Evolutionary conservation across 1,140 invertebrate genomes (phyloP).

Genomic region (Lepidurus apus): DNA sequence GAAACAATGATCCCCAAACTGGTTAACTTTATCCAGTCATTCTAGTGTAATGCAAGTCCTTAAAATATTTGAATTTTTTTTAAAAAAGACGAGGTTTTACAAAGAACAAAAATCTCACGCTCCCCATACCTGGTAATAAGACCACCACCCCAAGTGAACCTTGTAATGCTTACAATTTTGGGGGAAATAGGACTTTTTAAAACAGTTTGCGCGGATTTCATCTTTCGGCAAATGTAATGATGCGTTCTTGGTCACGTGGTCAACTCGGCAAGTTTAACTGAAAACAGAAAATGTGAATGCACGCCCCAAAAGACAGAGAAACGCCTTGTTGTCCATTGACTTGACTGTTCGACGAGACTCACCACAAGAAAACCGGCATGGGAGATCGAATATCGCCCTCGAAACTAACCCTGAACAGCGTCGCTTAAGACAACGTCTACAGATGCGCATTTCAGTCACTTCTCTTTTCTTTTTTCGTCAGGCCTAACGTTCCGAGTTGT

Average conservation of each 20-base stretch:
- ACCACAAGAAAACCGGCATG: not conserved
- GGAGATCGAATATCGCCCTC: constrained; percentile 7
- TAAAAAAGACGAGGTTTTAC: not conserved
- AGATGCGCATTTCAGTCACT: constrained; percentile 21
- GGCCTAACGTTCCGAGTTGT: not conserved
- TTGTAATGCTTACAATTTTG: no score
- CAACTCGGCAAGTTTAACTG: not conserved
- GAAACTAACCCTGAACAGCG: not conserved
- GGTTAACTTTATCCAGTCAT: not conserved
- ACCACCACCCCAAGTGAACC: no score
- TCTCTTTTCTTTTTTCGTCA: not conserved
- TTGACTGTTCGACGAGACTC: not conserved
- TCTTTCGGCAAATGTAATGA: not conserved
- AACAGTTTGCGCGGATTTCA: not conserved
- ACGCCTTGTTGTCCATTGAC: constrained; percentile 9
- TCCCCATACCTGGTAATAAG: no score
- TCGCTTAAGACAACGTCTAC: constrained; percentile 16
- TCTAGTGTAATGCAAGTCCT: not conserved
- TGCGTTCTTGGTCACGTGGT: not conserved
- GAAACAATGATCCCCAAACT: not conserved
- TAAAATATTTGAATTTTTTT: not conserved
- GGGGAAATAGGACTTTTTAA: no score
- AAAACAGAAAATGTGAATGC: not conserved
- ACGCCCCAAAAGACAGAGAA: constrained; percentile 9
- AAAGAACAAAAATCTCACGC: not conserved